Evolutionary conservation across 2,113 vertebrate species (phyloP).

Genomic region (Lota lota): DNA sequence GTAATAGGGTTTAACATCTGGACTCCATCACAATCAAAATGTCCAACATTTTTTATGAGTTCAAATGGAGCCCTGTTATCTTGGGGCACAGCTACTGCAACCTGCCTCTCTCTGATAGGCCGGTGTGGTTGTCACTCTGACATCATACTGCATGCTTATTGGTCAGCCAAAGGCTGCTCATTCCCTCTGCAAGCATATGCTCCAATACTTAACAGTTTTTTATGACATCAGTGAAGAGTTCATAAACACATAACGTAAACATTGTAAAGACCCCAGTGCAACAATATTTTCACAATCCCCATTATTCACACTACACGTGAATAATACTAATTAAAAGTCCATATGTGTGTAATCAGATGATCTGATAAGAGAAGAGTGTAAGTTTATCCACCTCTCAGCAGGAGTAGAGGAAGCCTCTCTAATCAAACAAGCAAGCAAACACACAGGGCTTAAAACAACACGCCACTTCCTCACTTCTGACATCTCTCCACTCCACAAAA

Average conservation of each 20-base stretch:
- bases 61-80: neutral
- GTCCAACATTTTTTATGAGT: neutral
- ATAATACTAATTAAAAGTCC: neutral
- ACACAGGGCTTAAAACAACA: slow-evolving; percentile 58
- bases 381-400: slow-evolving; percentile 22
- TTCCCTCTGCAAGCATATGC: too few relatives aligned
- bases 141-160: too few relatives aligned
- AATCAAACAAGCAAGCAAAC: slow-evolving; percentile 73
- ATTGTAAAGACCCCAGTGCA: too few relatives aligned
- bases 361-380: neutral
- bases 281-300: too few relatives aligned
- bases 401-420: slow-evolving; percentile 35
- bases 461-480: slow-evolving; percentile 60
- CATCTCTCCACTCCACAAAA: slow-evolving; percentile 61
- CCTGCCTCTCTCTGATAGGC: too few relatives aligned
- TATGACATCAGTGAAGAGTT: too few relatives aligned
- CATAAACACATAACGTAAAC: too few relatives aligned
- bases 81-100: slow-evolving; percentile 1
- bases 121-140: too few relatives aligned
- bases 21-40: neutral
- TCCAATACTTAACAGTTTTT: too few relatives aligned
- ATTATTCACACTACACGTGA: too few relatives aligned
- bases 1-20: neutral
- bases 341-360: slow-evolving; percentile 23
- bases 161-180: too few relatives aligned